Evolutionary conservation across 2,113 vertebrate species (phyloP).

Genomic region (Raja brachyura): DNA sequence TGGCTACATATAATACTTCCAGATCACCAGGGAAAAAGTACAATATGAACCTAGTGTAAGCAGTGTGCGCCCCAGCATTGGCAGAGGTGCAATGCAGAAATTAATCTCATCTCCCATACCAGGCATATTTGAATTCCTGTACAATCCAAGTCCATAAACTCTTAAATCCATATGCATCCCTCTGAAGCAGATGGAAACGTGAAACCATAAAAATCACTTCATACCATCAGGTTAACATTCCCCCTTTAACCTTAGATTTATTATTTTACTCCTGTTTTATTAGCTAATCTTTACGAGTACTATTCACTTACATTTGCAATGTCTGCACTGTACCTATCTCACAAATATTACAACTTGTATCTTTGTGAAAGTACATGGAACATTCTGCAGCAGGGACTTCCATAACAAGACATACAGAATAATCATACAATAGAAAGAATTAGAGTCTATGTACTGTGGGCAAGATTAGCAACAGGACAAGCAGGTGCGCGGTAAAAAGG

Average conservation of each 20-base stretch:
- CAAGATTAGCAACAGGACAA: too few species aligned
- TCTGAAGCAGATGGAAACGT: not conserved
- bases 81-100: not conserved
- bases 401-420: too few species aligned
- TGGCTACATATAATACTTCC: not conserved
- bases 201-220: not conserved
- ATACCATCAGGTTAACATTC: not conserved
- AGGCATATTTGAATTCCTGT: slow-evolving; percentile 15
- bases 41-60: not conserved
- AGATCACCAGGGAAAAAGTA: not conserved
- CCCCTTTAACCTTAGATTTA: slow-evolving; percentile 6
- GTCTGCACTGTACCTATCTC: not conserved
- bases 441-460: too few species aligned
- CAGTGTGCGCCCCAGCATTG: not conserved
- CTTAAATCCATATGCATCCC: not conserved
- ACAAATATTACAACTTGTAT: not conserved
- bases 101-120: slow-evolving; percentile 1
- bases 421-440: too few species aligned
- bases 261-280: not conserved
- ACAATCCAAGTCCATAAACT: slow-evolving; percentile 9
- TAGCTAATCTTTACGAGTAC: not conserved
- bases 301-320: not conserved
- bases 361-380: too few species aligned
- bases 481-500: too few species aligned
- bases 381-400: too few species aligned